Evolutionary conservation across 2,113 vertebrate genomes (phyloP), one percentile per base, ranked within the genome.

Genomic region (Pavo muticus): DNA sequence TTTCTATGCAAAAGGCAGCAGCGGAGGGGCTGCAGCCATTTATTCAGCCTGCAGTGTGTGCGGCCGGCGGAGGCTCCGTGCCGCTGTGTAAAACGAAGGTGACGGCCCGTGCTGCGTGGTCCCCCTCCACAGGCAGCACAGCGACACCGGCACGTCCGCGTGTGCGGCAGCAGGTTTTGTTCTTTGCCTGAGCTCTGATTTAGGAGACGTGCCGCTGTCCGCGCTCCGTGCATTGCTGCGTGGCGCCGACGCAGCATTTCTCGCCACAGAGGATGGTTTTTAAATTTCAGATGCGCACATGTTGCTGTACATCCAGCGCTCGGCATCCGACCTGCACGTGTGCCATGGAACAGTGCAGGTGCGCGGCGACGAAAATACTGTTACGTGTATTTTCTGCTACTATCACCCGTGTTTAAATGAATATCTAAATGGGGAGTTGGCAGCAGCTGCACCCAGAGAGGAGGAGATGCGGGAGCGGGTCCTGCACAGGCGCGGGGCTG

Each of bases 401-500:
- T 86, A 88, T 90, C 91, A 88, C 86, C 32, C 76, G 96, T 95
- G 89, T 92, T 94, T 93, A 93, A 97, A 95, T 97, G 97, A 97
- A 96, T 94, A 97, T 97, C 97, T 97, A 97, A 97, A 96, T 93
- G 35, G 81, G 57, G 94, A 68, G 70, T 68, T 73, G 95, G 97
- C 97, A 94, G 97, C 93, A 84, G 97, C 97, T 27, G 92, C 93
- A 87, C 45, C 93, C 96, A 93, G 94, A 85, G 65, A 97, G 97
- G 96, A 96, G 97, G 95, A 97, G 97, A 96, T 98, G 98, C 98
- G 97, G 96, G 98, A 97, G 32, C 93, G 95, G 97, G 97, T 96
- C 98, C 98, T 96, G 98, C 98, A 98, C 98, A 98, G 98, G 97
- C 98, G 97, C 96, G 97, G 97, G 98, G 93, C 98, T 98, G 98